Evolutionary conservation across 2,888 invertebrate species (phyloP).

Genomic region (Dascillus cervinus): DNA sequence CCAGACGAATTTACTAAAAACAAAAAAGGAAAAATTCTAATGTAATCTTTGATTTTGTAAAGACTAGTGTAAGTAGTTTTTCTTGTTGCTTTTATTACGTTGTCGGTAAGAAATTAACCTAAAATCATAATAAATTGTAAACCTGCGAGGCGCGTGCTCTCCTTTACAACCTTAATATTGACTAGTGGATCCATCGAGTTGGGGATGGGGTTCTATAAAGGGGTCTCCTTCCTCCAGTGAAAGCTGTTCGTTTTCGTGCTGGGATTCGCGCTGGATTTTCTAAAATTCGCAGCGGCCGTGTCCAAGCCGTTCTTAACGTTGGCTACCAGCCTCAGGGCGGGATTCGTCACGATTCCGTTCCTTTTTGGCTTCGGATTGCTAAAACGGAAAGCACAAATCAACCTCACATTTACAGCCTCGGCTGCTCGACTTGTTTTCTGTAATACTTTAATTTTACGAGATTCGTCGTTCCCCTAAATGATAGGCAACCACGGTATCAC

Average conservation of each 20-base stretch:
- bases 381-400: no score
- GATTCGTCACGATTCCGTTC: conserved; percentile 80
- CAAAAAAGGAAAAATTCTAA: conserved; percentile 16
- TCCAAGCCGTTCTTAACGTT: conserved; percentile 68
- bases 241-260: conserved; percentile 67
- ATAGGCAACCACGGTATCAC: no score
- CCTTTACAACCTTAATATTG: conserved; percentile 19
- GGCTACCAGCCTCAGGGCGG: conserved; percentile 74
- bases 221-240: conserved; percentile 81
- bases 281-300: conserved; percentile 53
- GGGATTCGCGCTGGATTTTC: conserved; percentile 53
- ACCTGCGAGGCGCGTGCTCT: background rate
- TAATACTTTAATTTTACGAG: no score
- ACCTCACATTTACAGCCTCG: no score
- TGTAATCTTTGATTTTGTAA: conserved; percentile 20
- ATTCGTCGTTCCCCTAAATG: no score
- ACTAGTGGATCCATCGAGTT: conserved; percentile 18
- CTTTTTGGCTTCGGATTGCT: conserved; percentile 58
- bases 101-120: conserved; percentile 16
- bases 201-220: conserved; percentile 43
- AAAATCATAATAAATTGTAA: conserved; percentile 2
- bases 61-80: conserved; percentile 20
- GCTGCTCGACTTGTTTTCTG: no score
- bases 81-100: conserved; percentile 10
- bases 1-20: conserved; percentile 13